Percentiles rank a stretch among this genome's conserved stretches.
These are phyloP conservation scores for Drosophila nigricruria DNA, from an alignment of 2,888 invertebrate species.

Conservation along the genomic window DNA sequence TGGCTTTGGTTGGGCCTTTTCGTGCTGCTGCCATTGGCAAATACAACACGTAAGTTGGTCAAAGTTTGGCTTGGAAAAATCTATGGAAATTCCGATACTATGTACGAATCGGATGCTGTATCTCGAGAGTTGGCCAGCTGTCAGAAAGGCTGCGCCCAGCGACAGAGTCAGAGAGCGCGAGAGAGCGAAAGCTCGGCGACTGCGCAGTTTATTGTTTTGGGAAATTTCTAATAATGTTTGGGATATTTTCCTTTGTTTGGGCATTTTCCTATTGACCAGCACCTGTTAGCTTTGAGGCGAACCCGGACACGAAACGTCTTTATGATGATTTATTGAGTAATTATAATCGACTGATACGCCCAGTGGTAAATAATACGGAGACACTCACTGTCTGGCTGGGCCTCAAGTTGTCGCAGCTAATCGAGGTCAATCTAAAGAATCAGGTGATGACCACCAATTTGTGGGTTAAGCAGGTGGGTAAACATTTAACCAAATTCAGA, in stretches of 20 bases:
- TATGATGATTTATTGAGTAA: slow-evolving; percentile 98
- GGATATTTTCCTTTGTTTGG: slow-evolving; percentile 30
- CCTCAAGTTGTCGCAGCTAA: slow-evolving; percentile 94
- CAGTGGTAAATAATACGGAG: slow-evolving; percentile 96
- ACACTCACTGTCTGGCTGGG: slow-evolving; percentile 96
- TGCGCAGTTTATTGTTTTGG: slow-evolving; percentile 75
- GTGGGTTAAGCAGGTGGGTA: slow-evolving; percentile 95
- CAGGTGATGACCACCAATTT: slow-evolving; percentile 98
- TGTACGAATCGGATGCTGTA: slow-evolving; percentile 58
- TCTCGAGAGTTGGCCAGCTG: slow-evolving; percentile 47
- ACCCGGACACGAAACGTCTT: slow-evolving; percentile 96
- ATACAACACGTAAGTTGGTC: slow-evolving; percentile 74
- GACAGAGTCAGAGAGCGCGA: slow-evolving; percentile 12
- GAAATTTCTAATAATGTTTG: slow-evolving; percentile 57
- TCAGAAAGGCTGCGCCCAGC: slow-evolving; percentile 52
- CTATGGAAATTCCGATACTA: slow-evolving; percentile 69
- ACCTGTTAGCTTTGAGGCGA: slow-evolving; percentile 89
- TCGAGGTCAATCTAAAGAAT: slow-evolving; percentile 96
- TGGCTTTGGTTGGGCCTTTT: slow-evolving; percentile 64
- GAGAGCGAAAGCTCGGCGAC: slow-evolving; percentile 36
- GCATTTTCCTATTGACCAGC: slow-evolving; percentile 56
- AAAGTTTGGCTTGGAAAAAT: slow-evolving; percentile 20
- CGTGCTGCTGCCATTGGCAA: slow-evolving; percentile 62
- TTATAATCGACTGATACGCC: slow-evolving; percentile 97
- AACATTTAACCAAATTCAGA: background rate